Evolutionary conservation across 1,140 invertebrate species (phyloP).

Genomic region (Drosophila seguyi): DNA sequence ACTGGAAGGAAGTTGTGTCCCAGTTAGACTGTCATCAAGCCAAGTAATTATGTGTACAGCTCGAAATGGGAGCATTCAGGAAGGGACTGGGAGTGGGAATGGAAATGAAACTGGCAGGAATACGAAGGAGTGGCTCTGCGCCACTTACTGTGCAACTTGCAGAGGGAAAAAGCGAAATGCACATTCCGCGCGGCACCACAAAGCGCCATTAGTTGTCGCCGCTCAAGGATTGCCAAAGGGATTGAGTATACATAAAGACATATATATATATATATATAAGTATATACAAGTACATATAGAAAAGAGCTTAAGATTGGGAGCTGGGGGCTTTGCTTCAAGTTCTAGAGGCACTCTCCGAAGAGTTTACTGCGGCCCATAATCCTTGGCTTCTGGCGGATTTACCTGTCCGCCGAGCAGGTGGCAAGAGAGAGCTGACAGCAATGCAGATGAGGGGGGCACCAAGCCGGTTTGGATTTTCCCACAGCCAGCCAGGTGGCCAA

Average conservation of each 20-base stretch:
- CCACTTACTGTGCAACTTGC: conserved; percentile 66
- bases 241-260: conserved; percentile 6
- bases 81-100: conserved; percentile 2
- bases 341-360: conserved; percentile 31
- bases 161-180: conserved; percentile 70
- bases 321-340: conserved; percentile 50
- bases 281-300: background rate
- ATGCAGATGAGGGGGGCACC: conserved; percentile 8
- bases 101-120: background rate
- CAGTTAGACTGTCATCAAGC: conserved; percentile 76
- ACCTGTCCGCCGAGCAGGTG: conserved; percentile 14
- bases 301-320: conserved; percentile 20
- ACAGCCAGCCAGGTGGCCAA: conserved; percentile 17
- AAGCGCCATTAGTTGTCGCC: conserved; percentile 66
- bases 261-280: no score
- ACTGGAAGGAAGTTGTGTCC: conserved; percentile 72
- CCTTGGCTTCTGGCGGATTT: conserved; percentile 19
- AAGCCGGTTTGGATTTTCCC: conserved; percentile 5
- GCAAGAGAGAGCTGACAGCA: conserved; percentile 15
- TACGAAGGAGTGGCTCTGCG: conserved; percentile 33
- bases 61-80: conserved; percentile 63
- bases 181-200: conserved; percentile 69
- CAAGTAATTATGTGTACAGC: conserved; percentile 73
- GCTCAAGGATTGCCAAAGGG: conserved; percentile 68
- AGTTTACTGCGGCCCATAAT: conserved; percentile 41